Evolutionary conservation across 2,113 vertebrate species (phyloP).

Genomic region (Macquaria ambigua): DNA sequence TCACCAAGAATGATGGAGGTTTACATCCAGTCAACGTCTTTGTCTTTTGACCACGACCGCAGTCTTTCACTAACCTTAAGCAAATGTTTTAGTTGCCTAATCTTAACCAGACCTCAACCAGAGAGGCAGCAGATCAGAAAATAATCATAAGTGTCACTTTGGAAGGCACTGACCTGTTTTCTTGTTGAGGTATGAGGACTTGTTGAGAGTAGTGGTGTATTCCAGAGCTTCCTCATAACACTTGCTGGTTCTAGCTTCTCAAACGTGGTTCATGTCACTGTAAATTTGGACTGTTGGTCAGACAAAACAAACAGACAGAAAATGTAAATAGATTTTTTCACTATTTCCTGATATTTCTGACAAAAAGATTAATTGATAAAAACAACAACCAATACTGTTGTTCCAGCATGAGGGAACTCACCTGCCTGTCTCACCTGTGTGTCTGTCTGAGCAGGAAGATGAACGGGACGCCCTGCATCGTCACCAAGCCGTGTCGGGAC

Average conservation of each 20-base stretch:
- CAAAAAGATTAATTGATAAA: not conserved
- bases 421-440: not conserved
- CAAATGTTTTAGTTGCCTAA: no score
- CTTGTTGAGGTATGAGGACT: no score
- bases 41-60: no score
- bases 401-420: not conserved
- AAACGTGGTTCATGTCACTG: not conserved
- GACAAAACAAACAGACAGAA: not conserved
- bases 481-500: constrained; percentile 84
- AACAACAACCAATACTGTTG: not conserved
- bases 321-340: no score
- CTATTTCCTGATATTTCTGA: not conserved
- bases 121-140: no score
- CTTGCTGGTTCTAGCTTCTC: not conserved
- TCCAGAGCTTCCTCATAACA: no score
- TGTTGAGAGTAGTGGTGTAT: no score
- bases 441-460: constrained; percentile 79
- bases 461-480: constrained; percentile 83
- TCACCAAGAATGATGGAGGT: not conserved
- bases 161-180: no score
- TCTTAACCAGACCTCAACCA: no score
- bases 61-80: no score
- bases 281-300: not conserved
- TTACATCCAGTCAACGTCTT: not conserved
- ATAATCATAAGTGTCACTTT: no score